Evolutionary conservation across 2,888 invertebrate species (phyloP), one percentile per base, ranked within the genome.

Genomic region (Charanyca ferruginea): DNA sequence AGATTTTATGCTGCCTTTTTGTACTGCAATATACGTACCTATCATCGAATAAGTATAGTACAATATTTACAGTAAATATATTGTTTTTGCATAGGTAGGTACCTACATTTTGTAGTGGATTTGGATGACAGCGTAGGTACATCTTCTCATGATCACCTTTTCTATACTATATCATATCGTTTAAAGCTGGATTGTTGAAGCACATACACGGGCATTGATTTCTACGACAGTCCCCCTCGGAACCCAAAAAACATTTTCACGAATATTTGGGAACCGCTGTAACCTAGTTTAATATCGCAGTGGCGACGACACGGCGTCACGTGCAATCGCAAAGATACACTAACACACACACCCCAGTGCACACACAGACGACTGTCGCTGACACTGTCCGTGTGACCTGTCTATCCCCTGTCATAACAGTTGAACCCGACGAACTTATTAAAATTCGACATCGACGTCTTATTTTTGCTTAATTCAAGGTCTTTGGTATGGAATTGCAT

Each of bases 281-380:
- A 86, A 70, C 74, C 85, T 87, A 90, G 91, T 94, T 94, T 94
- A 94, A 94, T 94, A 94, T 93, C 91, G 91, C 88, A 90, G 84
- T 81, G 86, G 86, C 86, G 88, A 89, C 91, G 91, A 91, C 91
- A 90, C 88, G 89, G 91, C 92, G 93, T 91, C 93, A 93, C 93
- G 93, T 93, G 92, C 91, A 83, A 86, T 85, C 84, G 84, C 89
- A 89, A 89, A 92, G 89, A 92, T 89, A 91, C 89, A 89, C 89
- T 84, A 82, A 89, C 88, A 90, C 90, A 86, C 70, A 79, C 81
- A 77, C 66, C 60, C 71, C 48, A 41, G 49, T 45, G 11, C 52
- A 72, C 74, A 62, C 83, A 81, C 79, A 78, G 42, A 47, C 52
- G 18, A 45, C 38, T 35, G 2, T n/a, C 25, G 32, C 23, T 11